These are phyloP conservation scores for Drosophila suzukii DNA, from an alignment of 1,140 invertebrate genomes.

Conservation along the genomic window DNA sequence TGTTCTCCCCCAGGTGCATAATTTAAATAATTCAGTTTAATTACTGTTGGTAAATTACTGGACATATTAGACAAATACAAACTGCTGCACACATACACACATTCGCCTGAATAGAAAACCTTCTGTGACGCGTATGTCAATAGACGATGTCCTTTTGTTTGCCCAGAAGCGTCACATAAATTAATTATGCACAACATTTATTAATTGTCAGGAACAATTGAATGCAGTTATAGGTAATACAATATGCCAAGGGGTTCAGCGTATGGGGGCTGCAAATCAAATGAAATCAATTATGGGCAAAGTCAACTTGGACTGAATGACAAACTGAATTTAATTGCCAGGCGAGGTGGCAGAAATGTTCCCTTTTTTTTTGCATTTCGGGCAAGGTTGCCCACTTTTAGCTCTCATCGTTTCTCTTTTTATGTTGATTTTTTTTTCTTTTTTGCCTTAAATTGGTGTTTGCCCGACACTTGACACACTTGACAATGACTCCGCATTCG, in stretches of 20 bases:
- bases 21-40: slow-evolving; percentile 65
- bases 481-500: slow-evolving; percentile 64
- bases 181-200: slow-evolving; percentile 76
- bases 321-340: slow-evolving; percentile 75
- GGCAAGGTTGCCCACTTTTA: slow-evolving; percentile 28
- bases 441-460: slow-evolving; percentile 62
- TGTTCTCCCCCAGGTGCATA: slow-evolving; percentile 26
- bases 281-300: slow-evolving; percentile 74
- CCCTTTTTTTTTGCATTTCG: slow-evolving; percentile 30
- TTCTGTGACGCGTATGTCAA: slow-evolving; percentile 38
- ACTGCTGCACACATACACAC: slow-evolving; percentile 5
- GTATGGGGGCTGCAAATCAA: slow-evolving; percentile 46
- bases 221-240: slow-evolving; percentile 39
- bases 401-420: background rate
- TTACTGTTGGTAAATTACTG: slow-evolving; percentile 65
- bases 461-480: slow-evolving; percentile 64
- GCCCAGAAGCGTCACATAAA: slow-evolving; percentile 62
- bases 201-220: slow-evolving; percentile 76
- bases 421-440: slow-evolving; percentile 3
- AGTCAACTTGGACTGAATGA: slow-evolving; percentile 65
- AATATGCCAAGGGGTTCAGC: slow-evolving; percentile 3
- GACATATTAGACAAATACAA: slow-evolving; percentile 54
- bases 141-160: slow-evolving; percentile 58
- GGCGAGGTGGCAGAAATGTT: slow-evolving; percentile 45
- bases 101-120: slow-evolving; percentile 18